Conservation (phyloP, 2,113 vertebrate species). For the Hydrochoerus hydrochaeris region DNA sequence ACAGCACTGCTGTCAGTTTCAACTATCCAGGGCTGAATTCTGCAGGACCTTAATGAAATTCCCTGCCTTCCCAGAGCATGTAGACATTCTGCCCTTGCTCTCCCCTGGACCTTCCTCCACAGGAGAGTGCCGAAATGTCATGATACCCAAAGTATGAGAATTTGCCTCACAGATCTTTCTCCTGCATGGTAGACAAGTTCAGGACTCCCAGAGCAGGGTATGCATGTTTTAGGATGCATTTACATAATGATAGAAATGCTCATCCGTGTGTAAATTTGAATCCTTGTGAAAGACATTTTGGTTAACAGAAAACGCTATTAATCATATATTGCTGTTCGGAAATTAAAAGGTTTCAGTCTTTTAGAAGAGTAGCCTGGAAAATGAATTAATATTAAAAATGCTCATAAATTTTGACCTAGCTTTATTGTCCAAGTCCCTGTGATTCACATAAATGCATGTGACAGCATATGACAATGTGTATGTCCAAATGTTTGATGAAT, state of each 20-base stretch:
- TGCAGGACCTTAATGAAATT: not conserved
- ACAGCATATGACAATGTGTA: not conserved
- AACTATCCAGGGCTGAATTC: not conserved
- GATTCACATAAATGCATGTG: not conserved
- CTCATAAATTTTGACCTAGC: not conserved
- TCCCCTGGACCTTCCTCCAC: not conserved
- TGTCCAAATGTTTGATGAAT: not conserved
- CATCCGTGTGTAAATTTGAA: not conserved
- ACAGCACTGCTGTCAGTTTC: constrained; percentile 52
- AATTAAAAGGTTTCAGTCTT: not conserved
- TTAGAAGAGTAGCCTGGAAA: not conserved
- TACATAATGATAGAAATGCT: not conserved
- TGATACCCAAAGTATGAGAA: not conserved
- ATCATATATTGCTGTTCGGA: not conserved
- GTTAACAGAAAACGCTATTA: not conserved
- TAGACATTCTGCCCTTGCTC: not conserved
- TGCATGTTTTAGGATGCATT: not conserved
- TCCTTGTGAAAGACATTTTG: not conserved
- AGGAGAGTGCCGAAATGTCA: not conserved
- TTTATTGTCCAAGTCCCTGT: not conserved
- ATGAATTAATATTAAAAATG: not conserved
- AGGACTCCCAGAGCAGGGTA: not conserved
- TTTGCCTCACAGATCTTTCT: not conserved
- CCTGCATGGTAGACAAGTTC: not conserved
- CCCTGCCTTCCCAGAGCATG: not conserved